phyloP scores from a whole-genome alignment of 2,113 vertebrate species.

The Perca flavescens region DNA sequence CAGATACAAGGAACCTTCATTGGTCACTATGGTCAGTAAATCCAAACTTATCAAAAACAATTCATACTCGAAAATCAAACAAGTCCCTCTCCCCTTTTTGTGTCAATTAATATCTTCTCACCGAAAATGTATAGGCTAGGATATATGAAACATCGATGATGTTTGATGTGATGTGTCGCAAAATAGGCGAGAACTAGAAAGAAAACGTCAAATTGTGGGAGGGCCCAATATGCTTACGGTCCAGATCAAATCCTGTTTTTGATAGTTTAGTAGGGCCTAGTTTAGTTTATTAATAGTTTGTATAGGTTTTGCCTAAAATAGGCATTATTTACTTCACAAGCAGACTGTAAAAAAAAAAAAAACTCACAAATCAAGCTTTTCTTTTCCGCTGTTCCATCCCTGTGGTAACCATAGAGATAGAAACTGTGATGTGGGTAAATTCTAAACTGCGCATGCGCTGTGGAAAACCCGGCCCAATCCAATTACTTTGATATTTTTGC shows the following conservation, averaged over 20 bases:
- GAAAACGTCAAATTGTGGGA: background rate
- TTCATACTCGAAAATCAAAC: background rate
- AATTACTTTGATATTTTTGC: background rate
- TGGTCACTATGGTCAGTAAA: background rate
- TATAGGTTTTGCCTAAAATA: no score
- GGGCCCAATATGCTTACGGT: background rate
- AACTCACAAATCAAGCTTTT: background rate
- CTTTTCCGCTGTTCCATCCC: slow-evolving; percentile 4
- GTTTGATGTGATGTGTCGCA: no score
- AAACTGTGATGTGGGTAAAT: background rate
- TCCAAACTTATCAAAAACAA: background rate
- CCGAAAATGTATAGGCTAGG: background rate
- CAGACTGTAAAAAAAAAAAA: no score
- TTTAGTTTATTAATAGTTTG: no score
- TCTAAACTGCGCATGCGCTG: slow-evolving; percentile 27
- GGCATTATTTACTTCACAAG: background rate
- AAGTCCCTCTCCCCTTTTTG: background rate
- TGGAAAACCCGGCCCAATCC: background rate
- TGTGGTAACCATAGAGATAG: slow-evolving; percentile 1
- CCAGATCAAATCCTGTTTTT: background rate
- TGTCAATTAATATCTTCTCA: background rate
- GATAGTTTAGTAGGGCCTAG: background rate
- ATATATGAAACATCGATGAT: background rate
- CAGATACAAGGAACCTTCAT: no score
- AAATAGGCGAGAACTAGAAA: background rate